A percentile compares a stretch with the other conserved stretches of the same genome.
Conservation (phyloP, 2,113 vertebrate genomes). For the Gobio gobio region DNA sequence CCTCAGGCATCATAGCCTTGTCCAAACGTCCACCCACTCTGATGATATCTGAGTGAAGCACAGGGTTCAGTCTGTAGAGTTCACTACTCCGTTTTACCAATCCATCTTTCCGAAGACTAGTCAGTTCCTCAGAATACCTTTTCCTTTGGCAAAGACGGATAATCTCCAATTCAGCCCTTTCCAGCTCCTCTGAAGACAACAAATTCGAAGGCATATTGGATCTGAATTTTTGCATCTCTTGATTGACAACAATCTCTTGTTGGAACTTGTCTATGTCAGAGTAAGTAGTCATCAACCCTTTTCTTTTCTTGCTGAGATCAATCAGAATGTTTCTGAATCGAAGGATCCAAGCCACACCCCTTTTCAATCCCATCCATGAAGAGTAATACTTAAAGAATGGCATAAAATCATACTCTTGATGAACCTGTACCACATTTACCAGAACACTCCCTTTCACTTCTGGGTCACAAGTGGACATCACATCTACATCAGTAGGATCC, state of each 20-base stretch:
- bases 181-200: not conserved
- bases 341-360: constrained; percentile 12
- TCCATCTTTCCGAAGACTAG: not conserved
- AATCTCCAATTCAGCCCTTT: not conserved
- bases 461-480: constrained; percentile 17
- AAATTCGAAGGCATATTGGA: not conserved
- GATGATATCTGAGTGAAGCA: no score
- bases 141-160: constrained; percentile 1
- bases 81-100: constrained; percentile 10
- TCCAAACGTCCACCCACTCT: no score
- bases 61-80: constrained; percentile 43
- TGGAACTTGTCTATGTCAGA: no score
- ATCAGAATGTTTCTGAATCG: constrained; percentile 2
- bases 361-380: constrained; percentile 31
- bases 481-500: not conserved
- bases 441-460: constrained; percentile 32
- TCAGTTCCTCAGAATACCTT: not conserved
- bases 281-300: no score
- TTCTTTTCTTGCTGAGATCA: no score
- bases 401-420: no score
- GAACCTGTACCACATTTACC: not conserved
- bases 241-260: no score
- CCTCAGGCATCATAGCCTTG: not conserved
- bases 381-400: not conserved
- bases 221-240: constrained; percentile 10